Evolutionary conservation across 2,113 vertebrate species (phyloP).

Genomic region (Pomatostomus ruficeps): DNA sequence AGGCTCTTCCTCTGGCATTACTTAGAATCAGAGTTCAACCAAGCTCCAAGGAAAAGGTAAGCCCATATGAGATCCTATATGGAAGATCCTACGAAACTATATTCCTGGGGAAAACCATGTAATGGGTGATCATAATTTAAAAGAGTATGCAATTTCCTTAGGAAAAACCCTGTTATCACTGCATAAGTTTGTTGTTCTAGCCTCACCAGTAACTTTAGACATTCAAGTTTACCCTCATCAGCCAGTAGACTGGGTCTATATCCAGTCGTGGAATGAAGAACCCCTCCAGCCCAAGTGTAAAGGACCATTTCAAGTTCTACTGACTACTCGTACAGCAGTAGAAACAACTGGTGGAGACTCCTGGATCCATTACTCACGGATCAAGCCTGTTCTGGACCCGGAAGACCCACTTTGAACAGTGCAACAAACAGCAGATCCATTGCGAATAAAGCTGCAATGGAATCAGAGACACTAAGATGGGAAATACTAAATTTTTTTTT

Average conservation of each 20-base stretch:
- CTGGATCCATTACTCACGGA: not conserved
- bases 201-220: not conserved
- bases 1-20: no score
- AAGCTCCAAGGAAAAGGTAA: no score
- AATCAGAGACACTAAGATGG: not conserved
- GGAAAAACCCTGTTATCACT: not conserved
- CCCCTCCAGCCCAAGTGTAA: not conserved
- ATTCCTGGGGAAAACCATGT: no score
- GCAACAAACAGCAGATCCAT: not conserved
- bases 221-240: not conserved
- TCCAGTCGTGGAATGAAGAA: not conserved
- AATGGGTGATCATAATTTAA: not conserved
- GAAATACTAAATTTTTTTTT: not conserved
- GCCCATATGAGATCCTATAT: no score
- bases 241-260: not conserved
- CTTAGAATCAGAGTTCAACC: no score
- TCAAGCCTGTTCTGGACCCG: not conserved
- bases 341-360: not conserved
- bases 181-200: not conserved
- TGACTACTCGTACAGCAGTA: not conserved
- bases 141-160: not conserved
- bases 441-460: not conserved
- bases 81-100: no score
- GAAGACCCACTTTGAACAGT: not conserved
- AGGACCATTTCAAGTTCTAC: not conserved